These are phyloP conservation scores for Oplegnathus fasciatus DNA, from an alignment of 2,113 vertebrate genomes.

Conservation along the genomic window DNA sequence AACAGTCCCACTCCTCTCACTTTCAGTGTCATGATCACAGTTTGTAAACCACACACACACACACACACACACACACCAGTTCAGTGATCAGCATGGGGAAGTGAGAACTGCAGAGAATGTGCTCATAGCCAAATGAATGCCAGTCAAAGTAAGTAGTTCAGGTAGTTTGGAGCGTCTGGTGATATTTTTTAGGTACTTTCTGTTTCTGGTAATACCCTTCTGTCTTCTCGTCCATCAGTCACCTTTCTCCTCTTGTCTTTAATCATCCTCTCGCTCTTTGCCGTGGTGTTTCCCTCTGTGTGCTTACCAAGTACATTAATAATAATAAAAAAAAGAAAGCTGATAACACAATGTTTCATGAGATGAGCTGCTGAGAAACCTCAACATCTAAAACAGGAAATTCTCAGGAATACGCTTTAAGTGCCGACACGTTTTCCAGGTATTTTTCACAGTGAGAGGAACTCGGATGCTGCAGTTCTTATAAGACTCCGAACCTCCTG, in stretches of 20 bases:
- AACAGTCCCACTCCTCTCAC: neutral
- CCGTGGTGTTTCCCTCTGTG: neutral
- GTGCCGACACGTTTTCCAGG: neutral
- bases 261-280: neutral
- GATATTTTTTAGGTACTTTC: slow-evolving; percentile 24
- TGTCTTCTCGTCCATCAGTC: neutral
- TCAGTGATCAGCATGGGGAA: slow-evolving; percentile 34
- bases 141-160: neutral
- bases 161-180: neutral
- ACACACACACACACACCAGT: too few species aligned
- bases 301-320: too few species aligned
- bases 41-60: neutral
- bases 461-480: neutral
- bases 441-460: neutral
- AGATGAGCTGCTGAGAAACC: too few species aligned
- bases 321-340: too few species aligned
- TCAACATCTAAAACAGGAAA: too few species aligned
- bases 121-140: neutral
- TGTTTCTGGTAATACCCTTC: neutral
- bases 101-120: slow-evolving; percentile 11
- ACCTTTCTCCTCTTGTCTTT: neutral
- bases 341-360: too few species aligned
- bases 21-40: neutral
- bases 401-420: neutral
- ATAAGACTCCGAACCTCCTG: neutral